Conservation (phyloP, 2,113 vertebrate genomes). For the Theristicus caerulescens region DNA sequence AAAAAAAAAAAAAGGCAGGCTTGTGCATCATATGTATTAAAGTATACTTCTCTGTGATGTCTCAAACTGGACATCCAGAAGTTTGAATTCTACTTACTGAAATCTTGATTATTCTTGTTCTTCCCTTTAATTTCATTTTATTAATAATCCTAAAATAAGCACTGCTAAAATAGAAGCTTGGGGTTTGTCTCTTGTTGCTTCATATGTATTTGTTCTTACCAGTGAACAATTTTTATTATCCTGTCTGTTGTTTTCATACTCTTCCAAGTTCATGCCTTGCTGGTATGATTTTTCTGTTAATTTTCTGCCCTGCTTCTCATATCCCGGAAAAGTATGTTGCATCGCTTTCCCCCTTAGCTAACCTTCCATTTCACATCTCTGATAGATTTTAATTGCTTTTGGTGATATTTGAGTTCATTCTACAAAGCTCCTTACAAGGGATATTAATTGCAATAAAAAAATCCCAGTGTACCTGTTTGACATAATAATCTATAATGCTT, state of each 20-base stretch:
- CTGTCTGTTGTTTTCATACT: not conserved
- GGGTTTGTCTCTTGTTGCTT: not conserved
- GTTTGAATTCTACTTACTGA: not conserved
- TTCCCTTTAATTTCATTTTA: not conserved
- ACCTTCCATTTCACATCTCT: conserved; percentile 15
- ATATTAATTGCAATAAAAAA: conserved; percentile 65
- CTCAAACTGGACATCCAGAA: not conserved
- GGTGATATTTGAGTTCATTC: conserved; percentile 43
- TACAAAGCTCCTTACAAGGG: conserved; percentile 34
- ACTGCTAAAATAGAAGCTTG: not conserved
- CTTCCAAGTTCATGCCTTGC: not conserved
- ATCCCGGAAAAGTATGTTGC: not conserved
- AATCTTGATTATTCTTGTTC: not conserved
- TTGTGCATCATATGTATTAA: not conserved
- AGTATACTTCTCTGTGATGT: not conserved
- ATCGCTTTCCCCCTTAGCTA: not conserved
- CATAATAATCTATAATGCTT: conserved; percentile 61
- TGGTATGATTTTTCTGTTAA: not conserved
- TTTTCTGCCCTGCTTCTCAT: conserved; percentile 45
- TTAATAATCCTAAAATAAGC: not conserved
- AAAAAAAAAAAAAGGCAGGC: not conserved
- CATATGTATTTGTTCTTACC: not conserved
- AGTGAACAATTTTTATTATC: not conserved
- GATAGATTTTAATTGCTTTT: conserved; percentile 55
- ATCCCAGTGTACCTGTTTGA: conserved; percentile 35